These are phyloP conservation scores for Steinernema feltiae DNA, from an alignment of 1,140 invertebrate species.

Conservation along the genomic window DNA sequence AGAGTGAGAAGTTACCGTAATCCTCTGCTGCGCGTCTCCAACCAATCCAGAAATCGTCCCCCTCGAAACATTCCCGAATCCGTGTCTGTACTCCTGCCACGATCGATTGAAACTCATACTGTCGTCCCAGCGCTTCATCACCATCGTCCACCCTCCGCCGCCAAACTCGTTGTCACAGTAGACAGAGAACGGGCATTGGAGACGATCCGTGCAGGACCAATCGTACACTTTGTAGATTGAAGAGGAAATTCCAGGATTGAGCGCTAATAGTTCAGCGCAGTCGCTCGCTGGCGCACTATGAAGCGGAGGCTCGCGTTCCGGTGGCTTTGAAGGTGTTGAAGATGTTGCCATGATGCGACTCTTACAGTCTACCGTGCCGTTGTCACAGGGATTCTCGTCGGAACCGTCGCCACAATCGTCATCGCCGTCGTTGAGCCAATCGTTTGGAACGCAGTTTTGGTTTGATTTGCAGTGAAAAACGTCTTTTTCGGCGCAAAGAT, in stretches of 20 bases:
- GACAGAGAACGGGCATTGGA: conserved; percentile 26
- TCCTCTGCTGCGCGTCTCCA: background rate
- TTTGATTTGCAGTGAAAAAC: conserved; percentile 29
- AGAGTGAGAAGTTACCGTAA: background rate
- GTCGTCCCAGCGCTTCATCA: conserved; percentile 21
- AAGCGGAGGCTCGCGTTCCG: background rate
- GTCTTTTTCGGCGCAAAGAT: conserved; percentile 32
- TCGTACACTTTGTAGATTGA: conserved; percentile 22
- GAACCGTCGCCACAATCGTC: conserved; percentile 41
- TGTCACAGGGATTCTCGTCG: conserved; percentile 23
- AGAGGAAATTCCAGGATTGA: conserved; percentile 19
- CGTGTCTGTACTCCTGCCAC: conserved; percentile 30
- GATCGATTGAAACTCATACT: conserved; percentile 28
- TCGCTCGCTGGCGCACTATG: conserved; percentile 12
- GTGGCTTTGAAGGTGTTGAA: conserved; percentile 1
- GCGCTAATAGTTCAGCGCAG: conserved; percentile 29
- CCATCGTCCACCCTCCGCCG: conserved; percentile 32
- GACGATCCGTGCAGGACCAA: conserved; percentile 18
- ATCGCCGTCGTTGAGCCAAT: conserved; percentile 42
- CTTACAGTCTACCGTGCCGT: conserved; percentile 17
- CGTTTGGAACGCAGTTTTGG: conserved; percentile 27
- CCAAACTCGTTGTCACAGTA: conserved; percentile 33
- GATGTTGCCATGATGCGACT: conserved; percentile 4
- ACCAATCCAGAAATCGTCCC: conserved; percentile 33
- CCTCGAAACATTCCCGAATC: conserved; percentile 23